These are phyloP conservation scores for Lottia gigantea DNA, from an alignment of 2,888 invertebrate genomes.

Conservation along the genomic window DNA sequence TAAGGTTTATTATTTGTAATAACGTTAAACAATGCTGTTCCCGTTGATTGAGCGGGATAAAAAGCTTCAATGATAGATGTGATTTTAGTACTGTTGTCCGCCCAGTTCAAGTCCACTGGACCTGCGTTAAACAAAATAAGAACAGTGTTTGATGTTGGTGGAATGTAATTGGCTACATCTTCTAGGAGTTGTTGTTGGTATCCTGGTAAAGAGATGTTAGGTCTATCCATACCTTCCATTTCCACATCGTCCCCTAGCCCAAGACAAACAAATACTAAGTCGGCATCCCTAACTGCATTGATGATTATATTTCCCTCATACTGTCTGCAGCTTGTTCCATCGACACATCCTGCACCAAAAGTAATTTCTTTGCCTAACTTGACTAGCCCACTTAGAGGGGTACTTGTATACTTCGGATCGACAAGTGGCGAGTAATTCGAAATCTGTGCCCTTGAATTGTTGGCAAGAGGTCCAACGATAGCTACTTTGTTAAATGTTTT, in stretches of 20 bases:
- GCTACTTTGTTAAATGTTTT: constrained; percentile 20
- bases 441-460: constrained; percentile 49
- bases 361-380: constrained; percentile 32
- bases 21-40: neutral
- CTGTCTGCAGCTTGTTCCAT: constrained; percentile 39
- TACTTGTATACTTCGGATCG: constrained; percentile 40
- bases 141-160: neutral
- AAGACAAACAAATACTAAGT: constrained; percentile 54
- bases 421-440: constrained; percentile 54
- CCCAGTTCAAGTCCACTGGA: neutral
- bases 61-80: neutral
- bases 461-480: constrained; percentile 62
- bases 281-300: constrained; percentile 38
- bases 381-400: constrained; percentile 46
- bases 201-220: neutral
- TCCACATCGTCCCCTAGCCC: constrained; percentile 35
- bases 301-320: constrained; percentile 40
- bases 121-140: neutral
- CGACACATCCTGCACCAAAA: constrained; percentile 49
- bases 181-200: neutral
- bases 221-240: neutral
- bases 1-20: neutral
- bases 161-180: neutral
- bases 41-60: constrained; percentile 1
- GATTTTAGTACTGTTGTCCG: neutral